Conservation (phyloP, 1,140 invertebrate genomes). For the Listronotus oregonensis region DNA sequence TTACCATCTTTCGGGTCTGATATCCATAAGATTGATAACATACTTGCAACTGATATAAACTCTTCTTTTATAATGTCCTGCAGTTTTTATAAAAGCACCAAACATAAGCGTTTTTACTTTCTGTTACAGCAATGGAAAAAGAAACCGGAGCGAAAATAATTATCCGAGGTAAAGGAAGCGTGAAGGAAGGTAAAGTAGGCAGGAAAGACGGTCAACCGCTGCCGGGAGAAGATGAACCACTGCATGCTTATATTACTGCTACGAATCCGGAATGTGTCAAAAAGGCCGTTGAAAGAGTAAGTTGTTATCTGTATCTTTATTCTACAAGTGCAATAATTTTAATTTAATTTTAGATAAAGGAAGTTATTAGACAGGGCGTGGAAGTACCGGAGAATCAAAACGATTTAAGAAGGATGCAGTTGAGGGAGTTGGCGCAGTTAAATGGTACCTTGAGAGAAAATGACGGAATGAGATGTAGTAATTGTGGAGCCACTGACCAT, state of each 20-base stretch:
- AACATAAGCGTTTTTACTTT: conserved; percentile 14
- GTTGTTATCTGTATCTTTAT: neutral
- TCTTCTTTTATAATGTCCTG: no score
- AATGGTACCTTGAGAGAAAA: conserved; percentile 99
- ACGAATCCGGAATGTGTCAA: conserved; percentile 96
- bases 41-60: conserved; percentile 17
- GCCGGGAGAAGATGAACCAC: conserved; percentile 98
- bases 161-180: conserved; percentile 98
- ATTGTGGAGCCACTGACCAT: conserved; percentile 92
- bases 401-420: conserved; percentile 93
- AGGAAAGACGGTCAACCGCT: conserved; percentile 97
- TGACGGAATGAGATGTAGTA: conserved; percentile 90
- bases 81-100: no score
- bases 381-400: conserved; percentile 99
- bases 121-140: conserved; percentile 83
- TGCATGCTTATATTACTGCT: conserved; percentile 98
- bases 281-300: conserved; percentile 94
- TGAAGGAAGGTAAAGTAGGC: conserved; percentile 98
- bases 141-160: conserved; percentile 99
- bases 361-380: conserved; percentile 96
- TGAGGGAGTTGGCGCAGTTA: conserved; percentile 93
- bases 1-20: conserved; percentile 39
- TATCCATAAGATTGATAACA: conserved; percentile 24
- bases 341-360: conserved; percentile 78
- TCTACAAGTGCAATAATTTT: no score